A percentile compares a stretch with the other conserved stretches of the same genome.
These are phyloP conservation scores for Palythoa grandiflora DNA, from an alignment of 92 coral and sea anemone species.

Conservation along the genomic window DNA sequence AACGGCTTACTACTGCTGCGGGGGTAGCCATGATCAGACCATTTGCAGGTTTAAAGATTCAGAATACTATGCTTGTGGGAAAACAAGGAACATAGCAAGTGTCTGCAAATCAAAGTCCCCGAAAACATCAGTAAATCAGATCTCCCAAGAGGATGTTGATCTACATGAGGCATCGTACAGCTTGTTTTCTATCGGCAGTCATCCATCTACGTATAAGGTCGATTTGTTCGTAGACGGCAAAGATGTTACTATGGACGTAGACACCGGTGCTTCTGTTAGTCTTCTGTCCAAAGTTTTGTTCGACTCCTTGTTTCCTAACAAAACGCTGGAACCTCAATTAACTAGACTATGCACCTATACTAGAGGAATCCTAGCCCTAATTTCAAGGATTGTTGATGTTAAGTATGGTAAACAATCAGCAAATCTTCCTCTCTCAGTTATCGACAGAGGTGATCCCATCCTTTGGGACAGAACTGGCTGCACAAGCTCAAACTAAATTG, in stretches of 20 bases:
- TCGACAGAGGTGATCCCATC: conserved; percentile 43
- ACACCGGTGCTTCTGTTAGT: conserved; percentile 45
- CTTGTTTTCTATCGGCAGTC: neutral
- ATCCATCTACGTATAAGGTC: neutral
- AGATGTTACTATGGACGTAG: conserved; percentile 23
- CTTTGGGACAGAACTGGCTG: conserved; percentile 66
- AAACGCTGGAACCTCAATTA: neutral
- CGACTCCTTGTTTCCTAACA: neutral
- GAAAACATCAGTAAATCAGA: neutral
- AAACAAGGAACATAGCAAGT: neutral
- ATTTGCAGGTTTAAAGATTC: neutral
- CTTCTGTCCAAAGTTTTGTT: neutral
- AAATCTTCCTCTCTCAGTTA: conserved; percentile 13
- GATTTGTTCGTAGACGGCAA: neutral
- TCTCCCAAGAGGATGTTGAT: neutral
- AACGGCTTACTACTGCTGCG: neutral
- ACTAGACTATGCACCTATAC: conserved; percentile 16
- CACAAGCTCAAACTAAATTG: conserved; percentile 28
- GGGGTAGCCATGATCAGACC: neutral
- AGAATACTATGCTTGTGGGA: neutral
- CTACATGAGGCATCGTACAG: neutral
- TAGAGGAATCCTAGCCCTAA: no score
- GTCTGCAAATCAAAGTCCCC: neutral
- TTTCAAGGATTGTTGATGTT: no score
- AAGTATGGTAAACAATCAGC: neutral